Conservation (phyloP, 2,797 vertebrate genomes). For the Cynodonichthys magdalenae region DNA sequence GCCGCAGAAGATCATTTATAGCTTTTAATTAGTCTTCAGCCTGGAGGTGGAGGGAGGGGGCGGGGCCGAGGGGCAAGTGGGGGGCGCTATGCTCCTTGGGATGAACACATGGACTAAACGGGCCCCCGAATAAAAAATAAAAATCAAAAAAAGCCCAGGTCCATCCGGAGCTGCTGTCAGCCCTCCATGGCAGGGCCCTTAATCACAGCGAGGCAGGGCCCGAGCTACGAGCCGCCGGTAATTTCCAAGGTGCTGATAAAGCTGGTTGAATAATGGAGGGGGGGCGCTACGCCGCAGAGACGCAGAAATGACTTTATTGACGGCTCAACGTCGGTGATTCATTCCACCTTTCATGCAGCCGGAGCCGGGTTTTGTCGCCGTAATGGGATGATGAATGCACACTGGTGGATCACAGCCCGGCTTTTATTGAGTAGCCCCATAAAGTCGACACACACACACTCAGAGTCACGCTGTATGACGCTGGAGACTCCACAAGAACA, state of each 20-base stretch:
- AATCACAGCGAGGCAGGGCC: constrained; percentile 94
- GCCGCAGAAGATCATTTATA: constrained; percentile 97
- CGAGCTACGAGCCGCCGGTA: constrained; percentile 82
- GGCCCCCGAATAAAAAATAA: constrained; percentile 84
- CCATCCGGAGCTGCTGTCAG: constrained; percentile 90
- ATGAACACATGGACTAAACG: too few relatives aligned
- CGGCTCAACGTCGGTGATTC: constrained; percentile 98
- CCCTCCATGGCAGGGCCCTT: constrained; percentile 95
- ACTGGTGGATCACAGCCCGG: constrained; percentile 88
- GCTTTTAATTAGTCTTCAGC: constrained; percentile 99
- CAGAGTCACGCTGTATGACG: constrained; percentile 23
- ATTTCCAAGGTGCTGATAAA: constrained; percentile 99
- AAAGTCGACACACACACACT: constrained; percentile 1
- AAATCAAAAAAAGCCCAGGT: constrained; percentile 57
- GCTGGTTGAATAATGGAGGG: constrained; percentile 93
- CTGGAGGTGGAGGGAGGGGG: constrained; percentile 66
- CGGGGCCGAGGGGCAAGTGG: too few relatives aligned
- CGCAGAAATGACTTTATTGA: constrained; percentile 99
- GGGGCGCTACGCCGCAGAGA: constrained; percentile 85
- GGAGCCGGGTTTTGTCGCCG: constrained; percentile 92
- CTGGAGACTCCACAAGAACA: constrained; percentile 7
- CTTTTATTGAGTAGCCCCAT: constrained; percentile 86
- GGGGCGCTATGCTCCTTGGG: constrained; percentile 45
- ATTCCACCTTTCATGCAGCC: constrained; percentile 94
- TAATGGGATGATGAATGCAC: constrained; percentile 99